phyloP scores from a whole-genome alignment of 2,113 vertebrate species.

The Deroptyus accipitrinus region DNA sequence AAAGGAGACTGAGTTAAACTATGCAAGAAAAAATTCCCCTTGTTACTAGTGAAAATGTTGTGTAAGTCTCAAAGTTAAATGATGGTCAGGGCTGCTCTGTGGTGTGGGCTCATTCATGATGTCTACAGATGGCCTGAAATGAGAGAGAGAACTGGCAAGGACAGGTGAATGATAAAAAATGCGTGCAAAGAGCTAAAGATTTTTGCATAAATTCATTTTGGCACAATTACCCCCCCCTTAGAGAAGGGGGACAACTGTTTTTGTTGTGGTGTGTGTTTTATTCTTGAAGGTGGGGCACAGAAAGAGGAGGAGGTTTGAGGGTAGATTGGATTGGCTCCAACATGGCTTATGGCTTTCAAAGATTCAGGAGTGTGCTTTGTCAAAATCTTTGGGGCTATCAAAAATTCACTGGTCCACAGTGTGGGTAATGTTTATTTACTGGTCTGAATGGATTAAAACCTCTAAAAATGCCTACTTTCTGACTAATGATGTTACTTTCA shows the following conservation, averaged over 20 bases:
- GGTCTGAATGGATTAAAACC: not conserved
- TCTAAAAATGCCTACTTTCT: not conserved
- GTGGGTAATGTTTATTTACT: not conserved
- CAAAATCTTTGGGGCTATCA: not conserved
- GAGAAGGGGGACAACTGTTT: no score
- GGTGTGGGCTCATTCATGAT: not conserved
- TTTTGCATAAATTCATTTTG: not conserved
- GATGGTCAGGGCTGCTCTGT: not conserved
- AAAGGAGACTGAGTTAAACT: not conserved
- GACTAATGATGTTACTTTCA: not conserved
- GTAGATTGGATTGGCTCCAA: not conserved
- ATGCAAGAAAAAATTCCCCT: not conserved
- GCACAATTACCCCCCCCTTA: not conserved
- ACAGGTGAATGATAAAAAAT: not conserved
- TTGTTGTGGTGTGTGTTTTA: not conserved
- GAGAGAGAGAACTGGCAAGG: not conserved
- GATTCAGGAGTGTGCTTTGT: not conserved
- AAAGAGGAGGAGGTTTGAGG: not conserved
- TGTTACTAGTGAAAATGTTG: not conserved
- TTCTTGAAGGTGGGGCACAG: not conserved
- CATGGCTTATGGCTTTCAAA: not conserved
- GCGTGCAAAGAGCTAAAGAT: not conserved
- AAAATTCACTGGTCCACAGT: not conserved
- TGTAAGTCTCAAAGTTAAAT: fast-evolving
- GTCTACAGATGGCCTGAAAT: not conserved